Evolutionary conservation across 2,113 vertebrate genomes (phyloP), one percentile per base, ranked within the genome.

Genomic region (Cisticola juncidis): DNA sequence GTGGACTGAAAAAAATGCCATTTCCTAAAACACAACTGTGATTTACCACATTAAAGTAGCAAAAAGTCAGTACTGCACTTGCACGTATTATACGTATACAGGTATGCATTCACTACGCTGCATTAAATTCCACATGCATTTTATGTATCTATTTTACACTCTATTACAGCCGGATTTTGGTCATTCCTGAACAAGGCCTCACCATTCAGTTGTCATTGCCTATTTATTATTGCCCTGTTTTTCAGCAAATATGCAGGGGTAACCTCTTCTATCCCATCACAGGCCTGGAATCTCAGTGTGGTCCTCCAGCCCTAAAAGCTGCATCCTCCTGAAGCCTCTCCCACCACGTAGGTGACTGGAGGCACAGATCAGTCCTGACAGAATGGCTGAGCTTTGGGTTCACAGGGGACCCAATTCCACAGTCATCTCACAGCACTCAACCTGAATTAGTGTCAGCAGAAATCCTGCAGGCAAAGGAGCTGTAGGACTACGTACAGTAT

Each of bases 181-280:
- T 94, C 96, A 96, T 97, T 97, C 95, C 93, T 96, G 91, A 97
- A 96, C 92, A 95, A 94, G 94, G 96, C 83, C 92, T 97, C 85
- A 90, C 89, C 68, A 83, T 78, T 95, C 94, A 85, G 66, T 48
- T 73, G 87, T 87, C 91, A 88, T 29, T 84, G 93, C 65, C 84
- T 12, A 97, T 89, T 88, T 86, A 19, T 45, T 47, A 84, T 83
- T 84, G 91, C 72, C 70, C 45, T 76, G 85, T 83, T 92, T 81
- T 69, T 72, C 53, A 95, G 58, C 50, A 76, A 70, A 88, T 51
- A 94, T 20, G 69, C 62, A 76, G 91, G 83, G 80, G 53, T 94
- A 96, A 96, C 54, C 44, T 86, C 53, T 92, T 85, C 38, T 73
- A 71, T 78, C 47, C 62, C 54, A 77, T 71, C 20, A 51, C 44